A percentile compares a stretch with the other conserved stretches of the same genome.
Conservation (phyloP, 2,888 invertebrate species). For the Tholera decimalis region DNA sequence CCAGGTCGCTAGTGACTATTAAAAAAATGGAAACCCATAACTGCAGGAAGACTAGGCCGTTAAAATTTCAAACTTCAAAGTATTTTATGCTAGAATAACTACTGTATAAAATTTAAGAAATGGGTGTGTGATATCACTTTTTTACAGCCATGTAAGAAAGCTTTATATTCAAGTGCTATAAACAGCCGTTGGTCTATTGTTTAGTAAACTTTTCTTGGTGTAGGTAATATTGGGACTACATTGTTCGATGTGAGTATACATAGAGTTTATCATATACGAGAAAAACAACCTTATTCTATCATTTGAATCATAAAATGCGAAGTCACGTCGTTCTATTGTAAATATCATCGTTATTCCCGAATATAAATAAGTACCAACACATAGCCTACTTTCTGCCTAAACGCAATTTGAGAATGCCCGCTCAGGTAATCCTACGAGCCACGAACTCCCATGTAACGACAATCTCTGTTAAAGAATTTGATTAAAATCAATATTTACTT, state of each 20-base stretch:
- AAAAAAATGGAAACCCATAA: conserved; percentile 17
- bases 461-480: neutral
- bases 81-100: conserved; percentile 17
- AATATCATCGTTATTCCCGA: neutral
- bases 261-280: conserved; percentile 22
- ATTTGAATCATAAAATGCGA: conserved; percentile 20
- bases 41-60: conserved; percentile 3
- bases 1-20: conserved; percentile 18
- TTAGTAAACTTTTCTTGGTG: conserved; percentile 3
- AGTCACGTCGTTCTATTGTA: neutral
- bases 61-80: conserved; percentile 18
- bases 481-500: neutral
- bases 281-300: conserved; percentile 20
- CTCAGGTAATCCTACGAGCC: neutral
- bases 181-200: conserved; percentile 19
- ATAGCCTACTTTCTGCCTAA: conserved; percentile 4
- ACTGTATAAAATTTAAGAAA: neutral
- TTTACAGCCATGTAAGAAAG: neutral
- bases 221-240: conserved; percentile 11
- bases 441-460: neutral
- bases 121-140: neutral
- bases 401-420: neutral
- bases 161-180: neutral
- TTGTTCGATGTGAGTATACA: conserved; percentile 29
- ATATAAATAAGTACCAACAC: neutral